Conservation (phyloP, 2,888 invertebrate species). For the Eulithis testata region DNA sequence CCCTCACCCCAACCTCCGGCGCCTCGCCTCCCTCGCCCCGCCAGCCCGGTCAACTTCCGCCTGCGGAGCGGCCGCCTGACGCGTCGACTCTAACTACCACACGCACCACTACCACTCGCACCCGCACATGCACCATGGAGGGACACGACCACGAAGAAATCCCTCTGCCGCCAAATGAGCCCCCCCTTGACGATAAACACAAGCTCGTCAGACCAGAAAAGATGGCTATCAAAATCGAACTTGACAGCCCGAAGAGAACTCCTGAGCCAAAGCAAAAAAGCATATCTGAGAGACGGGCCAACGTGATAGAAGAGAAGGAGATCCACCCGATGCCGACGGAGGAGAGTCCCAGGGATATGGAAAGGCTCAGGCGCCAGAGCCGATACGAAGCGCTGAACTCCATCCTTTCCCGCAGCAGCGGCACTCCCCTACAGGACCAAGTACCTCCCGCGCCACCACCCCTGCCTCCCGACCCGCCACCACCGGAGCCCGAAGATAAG, state of each 20-base stretch:
- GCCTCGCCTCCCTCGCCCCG: slow-evolving; percentile 79
- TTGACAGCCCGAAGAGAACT: slow-evolving; percentile 60
- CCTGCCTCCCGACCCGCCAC: slow-evolving; percentile 21
- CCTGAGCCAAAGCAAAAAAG: slow-evolving; percentile 59
- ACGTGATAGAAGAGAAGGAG: slow-evolving; percentile 50
- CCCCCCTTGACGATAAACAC: slow-evolving; percentile 31
- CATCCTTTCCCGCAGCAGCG: slow-evolving; percentile 25
- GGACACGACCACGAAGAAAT: slow-evolving; percentile 17
- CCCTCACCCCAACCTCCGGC: slow-evolving; percentile 47
- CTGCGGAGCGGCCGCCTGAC: slow-evolving; percentile 86
- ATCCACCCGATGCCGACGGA: slow-evolving; percentile 36
- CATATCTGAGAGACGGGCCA: slow-evolving; percentile 47
- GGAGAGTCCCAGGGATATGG: slow-evolving; percentile 43
- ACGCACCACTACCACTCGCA: slow-evolving; percentile 38
- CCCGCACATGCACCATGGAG: slow-evolving; percentile 19
- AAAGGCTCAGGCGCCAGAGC: slow-evolving; percentile 36
- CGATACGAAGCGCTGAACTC: slow-evolving; percentile 36
- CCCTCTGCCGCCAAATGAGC: slow-evolving; percentile 24
- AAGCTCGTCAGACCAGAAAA: slow-evolving; percentile 53
- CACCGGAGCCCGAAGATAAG: slow-evolving; percentile 48
- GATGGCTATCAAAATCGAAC: slow-evolving; percentile 54
- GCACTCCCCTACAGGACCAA: slow-evolving; percentile 57
- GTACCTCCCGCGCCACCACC: slow-evolving; percentile 21
- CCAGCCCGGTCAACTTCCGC: slow-evolving; percentile 85
- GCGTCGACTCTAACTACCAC: slow-evolving; percentile 81